Percentiles rank a stretch among this genome's conserved stretches.
Evolutionary conservation across 2,888 invertebrate species (phyloP).

Genomic region (Philereme transversata): DNA sequence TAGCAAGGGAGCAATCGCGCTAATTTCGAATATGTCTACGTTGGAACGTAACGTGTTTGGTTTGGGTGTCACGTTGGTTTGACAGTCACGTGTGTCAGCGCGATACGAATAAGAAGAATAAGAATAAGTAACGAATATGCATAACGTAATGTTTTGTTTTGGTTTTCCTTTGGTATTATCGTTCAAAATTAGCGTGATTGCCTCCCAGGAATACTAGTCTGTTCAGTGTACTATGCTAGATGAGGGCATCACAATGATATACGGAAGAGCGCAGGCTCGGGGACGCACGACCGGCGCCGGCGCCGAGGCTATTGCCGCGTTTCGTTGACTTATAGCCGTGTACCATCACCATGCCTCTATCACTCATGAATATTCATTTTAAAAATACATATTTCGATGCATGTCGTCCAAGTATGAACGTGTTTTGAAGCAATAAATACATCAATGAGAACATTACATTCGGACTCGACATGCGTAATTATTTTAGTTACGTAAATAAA

Average conservation of each 20-base stretch:
- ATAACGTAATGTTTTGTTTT: no score
- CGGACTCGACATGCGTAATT: slow-evolving; percentile 64
- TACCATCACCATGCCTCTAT: slow-evolving; percentile 80
- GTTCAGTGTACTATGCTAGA: slow-evolving; percentile 34
- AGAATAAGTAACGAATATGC: no score
- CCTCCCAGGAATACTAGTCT: slow-evolving; percentile 4
- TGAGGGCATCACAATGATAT: slow-evolving; percentile 52
- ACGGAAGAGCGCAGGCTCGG: slow-evolving; percentile 44
- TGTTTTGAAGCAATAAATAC: slow-evolving; percentile 73
- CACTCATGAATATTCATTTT: slow-evolving; percentile 82
- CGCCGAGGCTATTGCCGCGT: slow-evolving; percentile 59
- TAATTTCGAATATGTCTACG: no score
- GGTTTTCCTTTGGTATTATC: no score
- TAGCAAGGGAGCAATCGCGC: no score
- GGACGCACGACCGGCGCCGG: slow-evolving; percentile 48
- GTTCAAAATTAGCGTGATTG: no score
- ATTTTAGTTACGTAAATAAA: slow-evolving; percentile 70
- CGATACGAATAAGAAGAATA: no score
- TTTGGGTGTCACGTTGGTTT: no score
- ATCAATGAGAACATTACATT: slow-evolving; percentile 64
- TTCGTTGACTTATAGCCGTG: slow-evolving; percentile 78
- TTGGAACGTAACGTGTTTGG: no score
- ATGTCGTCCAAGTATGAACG: slow-evolving; percentile 62
- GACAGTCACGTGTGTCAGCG: no score
- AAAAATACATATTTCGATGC: slow-evolving; percentile 68